These are phyloP conservation scores for Congeria kusceri DNA, from an alignment of 2,888 invertebrate genomes.

Conservation along the genomic window DNA sequence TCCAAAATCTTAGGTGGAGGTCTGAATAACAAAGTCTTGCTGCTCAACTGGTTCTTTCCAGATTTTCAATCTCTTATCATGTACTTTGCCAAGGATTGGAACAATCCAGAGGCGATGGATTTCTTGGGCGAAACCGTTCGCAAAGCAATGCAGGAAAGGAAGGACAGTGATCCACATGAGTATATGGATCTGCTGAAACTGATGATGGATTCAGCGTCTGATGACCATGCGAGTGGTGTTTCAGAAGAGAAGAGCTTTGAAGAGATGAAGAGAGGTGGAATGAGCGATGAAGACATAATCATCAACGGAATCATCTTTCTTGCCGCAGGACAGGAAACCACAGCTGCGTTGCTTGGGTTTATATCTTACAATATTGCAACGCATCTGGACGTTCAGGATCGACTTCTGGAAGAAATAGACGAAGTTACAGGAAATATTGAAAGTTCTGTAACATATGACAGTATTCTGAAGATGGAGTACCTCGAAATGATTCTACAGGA, in stretches of 20 bases:
- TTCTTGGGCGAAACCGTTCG: constrained; percentile 43
- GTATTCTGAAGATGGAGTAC: constrained; percentile 54
- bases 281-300: constrained; percentile 74
- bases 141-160: constrained; percentile 47
- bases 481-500: constrained; percentile 67
- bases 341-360: constrained; percentile 85
- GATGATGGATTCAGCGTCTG: constrained; percentile 41
- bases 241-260: constrained; percentile 36
- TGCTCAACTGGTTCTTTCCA: constrained; percentile 48
- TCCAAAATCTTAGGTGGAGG: constrained; percentile 37
- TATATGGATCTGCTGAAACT: constrained; percentile 41
- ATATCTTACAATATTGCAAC: constrained; percentile 85
- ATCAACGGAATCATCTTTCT: constrained; percentile 84
- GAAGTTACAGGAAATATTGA: constrained; percentile 2
- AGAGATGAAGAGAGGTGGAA: constrained; percentile 42
- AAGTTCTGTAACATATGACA: constrained; percentile 47
- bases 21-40: constrained; percentile 21
- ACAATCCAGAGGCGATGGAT: constrained; percentile 34
- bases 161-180: neutral
- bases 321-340: constrained; percentile 87
- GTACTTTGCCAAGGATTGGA: constrained; percentile 17
- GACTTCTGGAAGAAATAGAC: constrained; percentile 62
- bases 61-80: constrained; percentile 34
- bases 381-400: constrained; percentile 85
- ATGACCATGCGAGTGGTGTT: constrained; percentile 14